A percentile compares a stretch with the other conserved stretches of the same genome.
phyloP scores from a whole-genome alignment of 2,797 vertebrate genomes.

The Macrochelys suwanniensis region DNA sequence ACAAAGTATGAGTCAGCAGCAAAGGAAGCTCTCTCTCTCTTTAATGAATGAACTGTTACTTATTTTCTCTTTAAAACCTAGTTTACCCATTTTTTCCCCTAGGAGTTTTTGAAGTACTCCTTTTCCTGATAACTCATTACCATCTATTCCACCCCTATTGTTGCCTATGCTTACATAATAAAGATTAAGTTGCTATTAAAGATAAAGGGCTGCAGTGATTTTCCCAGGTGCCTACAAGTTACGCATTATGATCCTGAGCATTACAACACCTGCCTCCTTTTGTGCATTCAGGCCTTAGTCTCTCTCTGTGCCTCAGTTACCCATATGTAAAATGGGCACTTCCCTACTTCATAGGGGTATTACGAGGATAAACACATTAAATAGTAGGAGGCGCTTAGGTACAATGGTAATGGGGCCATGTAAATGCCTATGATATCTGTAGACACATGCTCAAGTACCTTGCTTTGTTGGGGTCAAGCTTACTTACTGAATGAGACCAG shows the following conservation, averaged over 20 bases:
- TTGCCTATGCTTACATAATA: neutral
- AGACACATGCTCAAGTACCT: neutral
- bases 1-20: neutral
- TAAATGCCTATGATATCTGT: neutral
- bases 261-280: neutral
- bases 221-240: rapidly evolving
- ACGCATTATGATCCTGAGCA: neutral
- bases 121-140: neutral
- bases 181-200: neutral
- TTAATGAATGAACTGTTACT: neutral
- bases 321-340: neutral
- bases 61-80: neutral
- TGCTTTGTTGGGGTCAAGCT: neutral
- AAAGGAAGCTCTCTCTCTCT: neutral
- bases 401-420: neutral
- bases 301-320: neutral
- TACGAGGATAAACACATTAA: neutral
- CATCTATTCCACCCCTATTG: conserved; percentile 12
- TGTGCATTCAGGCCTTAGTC: neutral
- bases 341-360: neutral
- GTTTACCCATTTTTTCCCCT: neutral
- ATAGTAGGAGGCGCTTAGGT: neutral
- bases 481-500: neutral
- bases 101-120: neutral
- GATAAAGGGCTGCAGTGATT: neutral